These are phyloP conservation scores for Papilio polyxenes DNA, from an alignment of 1,140 invertebrate species.

Conservation along the genomic window DNA sequence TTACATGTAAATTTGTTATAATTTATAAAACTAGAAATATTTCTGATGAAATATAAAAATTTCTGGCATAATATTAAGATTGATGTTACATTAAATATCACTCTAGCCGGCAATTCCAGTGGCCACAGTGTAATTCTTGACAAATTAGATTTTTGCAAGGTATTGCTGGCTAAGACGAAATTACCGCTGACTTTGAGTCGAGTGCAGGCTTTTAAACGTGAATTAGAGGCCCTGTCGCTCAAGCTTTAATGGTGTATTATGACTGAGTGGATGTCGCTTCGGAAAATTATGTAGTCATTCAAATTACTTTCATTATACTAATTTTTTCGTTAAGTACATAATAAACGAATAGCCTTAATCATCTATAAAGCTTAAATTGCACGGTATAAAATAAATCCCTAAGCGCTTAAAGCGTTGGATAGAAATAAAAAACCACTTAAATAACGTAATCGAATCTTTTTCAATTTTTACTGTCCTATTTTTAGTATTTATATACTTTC, in stretches of 20 bases:
- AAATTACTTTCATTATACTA: constrained; percentile 44
- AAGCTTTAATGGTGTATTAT: constrained; percentile 77
- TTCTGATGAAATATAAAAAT: not conserved
- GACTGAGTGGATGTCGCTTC: constrained; percentile 70
- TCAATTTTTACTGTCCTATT: constrained; percentile 53
- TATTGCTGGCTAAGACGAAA: constrained; percentile 77
- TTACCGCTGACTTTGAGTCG: constrained; percentile 76
- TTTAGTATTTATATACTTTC: constrained; percentile 23
- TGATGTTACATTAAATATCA: constrained; percentile 30
- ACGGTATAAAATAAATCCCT: constrained; percentile 31
- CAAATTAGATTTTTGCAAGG: constrained; percentile 79
- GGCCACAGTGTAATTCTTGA: constrained; percentile 72
- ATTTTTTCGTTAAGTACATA: constrained; percentile 36
- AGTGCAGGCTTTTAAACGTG: constrained; percentile 80
- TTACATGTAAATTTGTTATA: not conserved
- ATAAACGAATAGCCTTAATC: constrained; percentile 34
- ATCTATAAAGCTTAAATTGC: constrained; percentile 29
- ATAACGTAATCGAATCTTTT: constrained; percentile 47
- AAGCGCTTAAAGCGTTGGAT: constrained; percentile 41
- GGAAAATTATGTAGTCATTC: constrained; percentile 69
- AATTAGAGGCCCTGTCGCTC: constrained; percentile 76
- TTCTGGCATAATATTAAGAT: constrained; percentile 18
- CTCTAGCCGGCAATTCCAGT: constrained; percentile 52
- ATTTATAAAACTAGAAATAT: not conserved
- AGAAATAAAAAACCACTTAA: constrained; percentile 31